Evolutionary conservation across 2,888 invertebrate species (phyloP), one percentile per base, ranked within the genome.

Genomic region (Rhogogaster chlorosoma): DNA sequence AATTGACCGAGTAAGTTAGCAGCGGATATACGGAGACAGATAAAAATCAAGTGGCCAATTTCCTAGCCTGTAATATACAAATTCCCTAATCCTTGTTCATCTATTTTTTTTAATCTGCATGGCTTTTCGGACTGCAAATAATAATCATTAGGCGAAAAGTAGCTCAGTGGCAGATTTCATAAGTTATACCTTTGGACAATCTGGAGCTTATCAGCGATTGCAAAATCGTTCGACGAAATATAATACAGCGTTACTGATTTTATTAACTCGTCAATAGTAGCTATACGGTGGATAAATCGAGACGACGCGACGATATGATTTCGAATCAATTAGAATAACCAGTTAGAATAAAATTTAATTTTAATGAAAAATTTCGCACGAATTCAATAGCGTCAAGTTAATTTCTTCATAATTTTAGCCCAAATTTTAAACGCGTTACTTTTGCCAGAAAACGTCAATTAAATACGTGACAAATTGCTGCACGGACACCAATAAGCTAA

Each of bases 381-480:
- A n/a, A n/a, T 49, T 49, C 10, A 6, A 42, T 42, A 7, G 42
- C 10, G 10, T 10, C 1, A 9, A 10, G 9, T 6, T 1, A 49
- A 49, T 49, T 45, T 45, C 12, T 45, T 45, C 12, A n/a, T 22
- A 57, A 6, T 57, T n/a, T n/a, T n/a, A n/a, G 0, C n/a, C 22
- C 22, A 7, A 57, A 22, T 57, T n/a, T 10, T 18, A 0, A 57
- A 57, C 5, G 64, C 5, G 9, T 67, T 29, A 9, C 12, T 1
- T 22, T 57, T 57, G 5, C 9, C 0, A n/a, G 22, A 57, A 61
- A 61, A 26, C 36, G 67, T 70, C 67, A 70, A 70, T 70, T 70
- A 70, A 32, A 32, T n/a, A n/a, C 32, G 70, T 70, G 70, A 70
- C 70, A 70, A 70, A 70, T 70, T 18, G 70, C 32, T 64, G 29